These are phyloP conservation scores for Oryzias melastigma DNA, from an alignment of 2,113 vertebrate species.

Conservation along the genomic window DNA sequence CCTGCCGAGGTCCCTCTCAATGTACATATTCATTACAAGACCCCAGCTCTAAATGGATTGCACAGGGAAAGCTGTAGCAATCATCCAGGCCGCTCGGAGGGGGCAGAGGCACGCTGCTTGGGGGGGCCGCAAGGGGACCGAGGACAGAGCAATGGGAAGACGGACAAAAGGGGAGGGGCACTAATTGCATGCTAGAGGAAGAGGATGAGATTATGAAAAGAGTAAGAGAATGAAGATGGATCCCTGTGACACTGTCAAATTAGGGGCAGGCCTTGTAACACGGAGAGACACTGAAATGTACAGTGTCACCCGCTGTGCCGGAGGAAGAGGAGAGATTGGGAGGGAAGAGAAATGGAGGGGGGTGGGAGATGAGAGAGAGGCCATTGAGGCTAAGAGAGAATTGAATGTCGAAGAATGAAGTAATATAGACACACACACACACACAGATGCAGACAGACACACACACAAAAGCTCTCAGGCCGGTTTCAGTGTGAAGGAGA, in stretches of 20 bases:
- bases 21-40: conserved; percentile 99
- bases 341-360: conserved; percentile 35
- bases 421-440: conserved; percentile 47
- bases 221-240: conserved; percentile 99
- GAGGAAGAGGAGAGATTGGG: conserved; percentile 51
- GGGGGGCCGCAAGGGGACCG: conserved; percentile 54
- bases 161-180: conserved; percentile 80
- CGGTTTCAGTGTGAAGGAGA: conserved; percentile 54
- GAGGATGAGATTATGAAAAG: conserved; percentile 99
- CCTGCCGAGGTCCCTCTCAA: conserved; percentile 85
- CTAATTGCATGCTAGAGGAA: conserved; percentile 98
- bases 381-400: conserved; percentile 69
- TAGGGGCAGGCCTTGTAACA: conserved; percentile 84
- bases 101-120: conserved; percentile 69
- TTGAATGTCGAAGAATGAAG: conserved; percentile 73
- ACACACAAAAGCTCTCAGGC: conserved; percentile 25
- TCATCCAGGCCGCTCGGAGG: conserved; percentile 84
- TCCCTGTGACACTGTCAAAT: conserved; percentile 97
- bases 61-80: conserved; percentile 95
- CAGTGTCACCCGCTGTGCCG: conserved; percentile 70
- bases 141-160: conserved; percentile 42
- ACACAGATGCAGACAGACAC: conserved; percentile 31
- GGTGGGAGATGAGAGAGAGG: conserved; percentile 47
- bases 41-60: conserved; percentile 91
- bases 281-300: conserved; percentile 85